A percentile compares a stretch with the other conserved stretches of the same genome.
Conservation (phyloP, 2,797 vertebrate genomes). For the Chromis chromis region DNA sequence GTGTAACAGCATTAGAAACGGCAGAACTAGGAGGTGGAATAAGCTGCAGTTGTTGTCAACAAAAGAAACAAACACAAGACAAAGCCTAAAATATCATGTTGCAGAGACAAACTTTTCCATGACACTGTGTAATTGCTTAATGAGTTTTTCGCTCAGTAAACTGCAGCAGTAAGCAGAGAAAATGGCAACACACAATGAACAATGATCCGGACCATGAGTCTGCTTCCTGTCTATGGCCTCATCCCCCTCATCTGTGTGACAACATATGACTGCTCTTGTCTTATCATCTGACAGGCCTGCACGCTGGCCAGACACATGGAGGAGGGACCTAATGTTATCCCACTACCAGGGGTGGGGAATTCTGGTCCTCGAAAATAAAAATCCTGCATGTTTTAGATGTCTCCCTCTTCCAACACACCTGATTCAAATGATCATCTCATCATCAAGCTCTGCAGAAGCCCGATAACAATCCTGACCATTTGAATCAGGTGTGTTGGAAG, state of each 20-base stretch:
- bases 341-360: too few relatives aligned
- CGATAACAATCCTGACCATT: too few relatives aligned
- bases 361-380: too few relatives aligned
- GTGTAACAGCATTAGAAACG: background rate
- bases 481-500: too few relatives aligned
- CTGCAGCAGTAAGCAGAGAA: conserved; percentile 71
- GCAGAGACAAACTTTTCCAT: conserved; percentile 47
- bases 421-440: too few relatives aligned
- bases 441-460: too few relatives aligned
- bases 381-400: too few relatives aligned
- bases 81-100: conserved; percentile 8
- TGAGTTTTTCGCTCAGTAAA: conserved; percentile 55
- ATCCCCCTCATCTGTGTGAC: conserved; percentile 53
- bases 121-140: conserved; percentile 49
- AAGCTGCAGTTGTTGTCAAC: conserved; percentile 2
- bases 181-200: conserved; percentile 71
- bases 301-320: conserved; percentile 59
- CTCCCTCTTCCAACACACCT: too few relatives aligned
- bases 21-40: background rate
- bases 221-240: conserved; percentile 73
- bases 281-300: conserved; percentile 79
- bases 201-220: conserved; percentile 66
- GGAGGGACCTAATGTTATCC: conserved; percentile 42
- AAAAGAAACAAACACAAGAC: conserved; percentile 7
- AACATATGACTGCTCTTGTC: conserved; percentile 78